phyloP scores from a whole-genome alignment of 2,797 vertebrate species.

The Nannoperca obscura region DNA sequence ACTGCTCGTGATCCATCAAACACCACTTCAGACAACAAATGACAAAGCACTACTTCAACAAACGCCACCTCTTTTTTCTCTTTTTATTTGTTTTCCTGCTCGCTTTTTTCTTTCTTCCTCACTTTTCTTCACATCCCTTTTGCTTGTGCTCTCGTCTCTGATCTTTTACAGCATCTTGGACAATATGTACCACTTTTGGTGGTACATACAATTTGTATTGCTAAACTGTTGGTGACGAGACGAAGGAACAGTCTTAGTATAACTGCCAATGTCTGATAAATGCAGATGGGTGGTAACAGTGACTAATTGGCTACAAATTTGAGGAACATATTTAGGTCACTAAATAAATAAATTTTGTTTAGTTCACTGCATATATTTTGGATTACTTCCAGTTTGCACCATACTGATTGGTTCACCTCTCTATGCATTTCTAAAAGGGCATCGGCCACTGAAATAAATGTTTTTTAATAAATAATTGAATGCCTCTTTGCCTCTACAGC shows the following conservation, averaged over 20 bases:
- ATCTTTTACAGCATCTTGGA: background rate
- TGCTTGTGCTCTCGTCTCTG: background rate
- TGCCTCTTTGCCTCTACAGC: background rate
- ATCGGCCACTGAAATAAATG: background rate
- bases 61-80: background rate
- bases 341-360: background rate
- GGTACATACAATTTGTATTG: no score
- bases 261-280: background rate
- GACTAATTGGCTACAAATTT: background rate
- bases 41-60: background rate
- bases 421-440: background rate
- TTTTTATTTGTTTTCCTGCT: slow-evolving; percentile 20
- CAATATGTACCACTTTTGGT: no score
- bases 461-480: background rate
- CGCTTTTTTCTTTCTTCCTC: background rate
- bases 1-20: slow-evolving; percentile 27
- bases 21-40: slow-evolving; percentile 14
- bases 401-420: background rate
- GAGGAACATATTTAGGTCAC: background rate
- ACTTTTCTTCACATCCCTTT: background rate
- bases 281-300: background rate
- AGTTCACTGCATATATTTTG: background rate
- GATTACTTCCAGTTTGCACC: background rate
- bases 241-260: background rate
- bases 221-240: no score